These are phyloP conservation scores for Salarias fasciatus DNA, from an alignment of 2,797 vertebrate genomes.

Conservation along the genomic window DNA sequence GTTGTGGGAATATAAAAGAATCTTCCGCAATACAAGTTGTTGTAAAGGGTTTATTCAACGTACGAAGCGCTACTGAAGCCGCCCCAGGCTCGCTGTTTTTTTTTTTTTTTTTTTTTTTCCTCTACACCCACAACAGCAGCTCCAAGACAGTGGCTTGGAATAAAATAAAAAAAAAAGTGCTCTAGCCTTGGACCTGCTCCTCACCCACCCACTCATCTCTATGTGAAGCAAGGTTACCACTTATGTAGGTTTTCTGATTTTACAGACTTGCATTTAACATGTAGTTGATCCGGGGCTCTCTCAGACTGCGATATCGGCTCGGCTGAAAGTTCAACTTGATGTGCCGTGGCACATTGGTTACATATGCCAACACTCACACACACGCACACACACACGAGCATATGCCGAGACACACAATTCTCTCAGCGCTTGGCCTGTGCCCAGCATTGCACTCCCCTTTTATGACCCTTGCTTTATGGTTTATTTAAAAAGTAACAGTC, in stretches of 20 bases:
- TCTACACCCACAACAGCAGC: constrained; percentile 65
- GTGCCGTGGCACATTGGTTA: constrained; percentile 37
- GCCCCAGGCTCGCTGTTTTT: constrained; percentile 60
- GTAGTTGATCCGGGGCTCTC: constrained; percentile 39
- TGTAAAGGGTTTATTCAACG: constrained; percentile 69
- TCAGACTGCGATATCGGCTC: constrained; percentile 43
- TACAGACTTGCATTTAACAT: constrained; percentile 59
- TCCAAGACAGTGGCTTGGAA: constrained; percentile 60
- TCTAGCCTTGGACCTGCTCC: constrained; percentile 70
- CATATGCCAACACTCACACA: constrained; percentile 47
- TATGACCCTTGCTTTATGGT: constrained; percentile 84
- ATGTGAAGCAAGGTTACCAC: constrained; percentile 68
- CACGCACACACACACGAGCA: constrained; percentile 19
- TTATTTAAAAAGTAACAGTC: constrained; percentile 87
- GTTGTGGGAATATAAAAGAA: constrained; percentile 70
- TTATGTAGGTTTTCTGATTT: constrained; percentile 64
- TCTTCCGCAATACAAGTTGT: constrained; percentile 59
- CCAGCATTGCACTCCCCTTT: constrained; percentile 80
- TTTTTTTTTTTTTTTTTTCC: no score
- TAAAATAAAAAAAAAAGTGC: constrained; percentile 35
- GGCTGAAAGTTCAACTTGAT: constrained; percentile 37
- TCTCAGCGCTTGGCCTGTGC: constrained; percentile 73
- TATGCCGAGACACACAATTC: constrained; percentile 34
- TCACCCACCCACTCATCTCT: constrained; percentile 71
- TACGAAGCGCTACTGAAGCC: constrained; percentile 50